A percentile compares a stretch with the other conserved stretches of the same genome.
These are phyloP conservation scores for Trissoscelio sp. DNA, from an alignment of 2,888 invertebrate species.

Conservation along the genomic window DNA sequence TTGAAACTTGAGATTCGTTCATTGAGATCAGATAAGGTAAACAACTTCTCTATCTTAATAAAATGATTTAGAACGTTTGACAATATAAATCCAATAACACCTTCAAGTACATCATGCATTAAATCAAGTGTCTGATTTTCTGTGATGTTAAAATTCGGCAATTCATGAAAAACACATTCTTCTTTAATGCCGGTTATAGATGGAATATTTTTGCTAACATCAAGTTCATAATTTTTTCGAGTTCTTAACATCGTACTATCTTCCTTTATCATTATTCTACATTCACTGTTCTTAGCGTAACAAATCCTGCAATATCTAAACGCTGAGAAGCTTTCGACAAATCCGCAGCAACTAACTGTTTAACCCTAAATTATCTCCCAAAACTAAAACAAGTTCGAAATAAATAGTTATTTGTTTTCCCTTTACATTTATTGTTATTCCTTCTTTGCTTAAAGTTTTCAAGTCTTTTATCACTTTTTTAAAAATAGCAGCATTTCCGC, in stretches of 20 bases:
- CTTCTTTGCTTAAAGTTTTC: conserved; percentile 34
- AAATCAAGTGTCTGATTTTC: background rate
- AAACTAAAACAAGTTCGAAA: background rate
- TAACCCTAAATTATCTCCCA: background rate
- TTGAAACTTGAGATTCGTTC: background rate
- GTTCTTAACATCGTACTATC: background rate
- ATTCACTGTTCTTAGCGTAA: background rate
- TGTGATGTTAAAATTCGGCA: background rate
- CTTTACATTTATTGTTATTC: background rate
- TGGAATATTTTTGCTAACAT: conserved; percentile 22
- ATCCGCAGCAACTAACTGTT: conserved; percentile 1
- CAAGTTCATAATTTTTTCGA: conserved; percentile 4
- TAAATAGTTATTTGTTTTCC: background rate
- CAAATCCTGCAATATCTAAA: background rate
- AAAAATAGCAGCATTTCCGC: conserved; percentile 44
- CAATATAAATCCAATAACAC: background rate
- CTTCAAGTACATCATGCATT: background rate
- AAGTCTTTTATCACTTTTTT: conserved; percentile 39
- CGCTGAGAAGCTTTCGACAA: background rate
- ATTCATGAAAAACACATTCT: background rate
- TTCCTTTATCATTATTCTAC: conserved; percentile 1
- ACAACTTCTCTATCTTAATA: background rate
- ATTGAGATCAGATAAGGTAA: background rate
- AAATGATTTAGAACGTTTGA: background rate
- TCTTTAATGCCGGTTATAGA: background rate